Evolutionary conservation across 2,888 invertebrate genomes (phyloP), one percentile per base, ranked within the genome.

Genomic region (Acanthoscelides obtectus): DNA sequence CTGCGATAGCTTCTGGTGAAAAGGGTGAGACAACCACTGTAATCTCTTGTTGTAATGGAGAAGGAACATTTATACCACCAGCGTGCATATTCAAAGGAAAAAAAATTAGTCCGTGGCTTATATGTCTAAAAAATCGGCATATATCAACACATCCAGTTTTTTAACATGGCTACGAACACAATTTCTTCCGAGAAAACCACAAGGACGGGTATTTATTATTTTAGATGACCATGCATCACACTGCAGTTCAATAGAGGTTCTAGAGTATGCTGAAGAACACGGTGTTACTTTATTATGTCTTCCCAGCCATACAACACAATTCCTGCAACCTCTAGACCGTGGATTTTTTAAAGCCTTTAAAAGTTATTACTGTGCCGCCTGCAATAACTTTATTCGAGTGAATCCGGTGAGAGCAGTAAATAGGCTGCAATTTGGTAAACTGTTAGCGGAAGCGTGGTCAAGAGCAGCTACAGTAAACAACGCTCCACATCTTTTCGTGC

Each of bases 171-270:
- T 75, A 22, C 19, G 63, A 45, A 25, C 72, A 8, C 70, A 70
- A 70, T 83, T 83, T 73, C 5, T 80, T 20, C 81, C 80, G 0
- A 70, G 77, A 64, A 82, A 82, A 75, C 77, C 77, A 20, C 27
- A 71, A 2, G 81, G 81, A 66, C 80, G 75, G 73, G 76, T 77
- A 21, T 19, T 82, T 12, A 68, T 83, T 21, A 74, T 81, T 70
- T 69, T 82, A 12, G 81, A 83, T 75, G 81, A 80, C 2, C 80
- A 81, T 70, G 20, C 78, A n/a, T 78, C 80, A 20, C 80, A 81
- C 73, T 73, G 66, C 17, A 78, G 72, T 45, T 71, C 71, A 8
- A 70, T 71, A 20, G 72, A 74, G 8, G 20, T 75, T 63, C 66
- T 73, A 22, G 66, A 76, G 69, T 66, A 72, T 63, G 75, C 77